phyloP scores from a whole-genome alignment of 2,888 invertebrate species.

The Hetaerina titia region DNA sequence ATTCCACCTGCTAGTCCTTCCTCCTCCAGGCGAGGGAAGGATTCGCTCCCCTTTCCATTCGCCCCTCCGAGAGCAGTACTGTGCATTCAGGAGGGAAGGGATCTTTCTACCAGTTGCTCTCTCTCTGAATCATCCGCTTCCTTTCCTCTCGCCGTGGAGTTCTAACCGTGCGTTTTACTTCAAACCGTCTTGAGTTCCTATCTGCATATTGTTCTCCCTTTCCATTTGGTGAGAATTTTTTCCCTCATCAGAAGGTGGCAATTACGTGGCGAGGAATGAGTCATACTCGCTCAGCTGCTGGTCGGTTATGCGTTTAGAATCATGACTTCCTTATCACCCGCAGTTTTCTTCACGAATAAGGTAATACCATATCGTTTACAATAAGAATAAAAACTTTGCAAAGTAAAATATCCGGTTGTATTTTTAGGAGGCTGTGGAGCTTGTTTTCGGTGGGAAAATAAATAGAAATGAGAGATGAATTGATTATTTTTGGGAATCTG shows the following conservation, averaged over 20 bases:
- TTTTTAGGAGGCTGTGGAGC: not conserved
- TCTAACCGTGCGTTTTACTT: not conserved
- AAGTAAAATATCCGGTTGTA: not conserved
- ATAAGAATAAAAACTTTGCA: not conserved
- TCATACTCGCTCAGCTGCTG: not conserved
- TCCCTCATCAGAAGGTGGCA: not conserved
- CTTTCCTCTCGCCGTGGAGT: not conserved
- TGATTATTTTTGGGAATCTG: too few species aligned
- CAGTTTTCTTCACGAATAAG: not conserved
- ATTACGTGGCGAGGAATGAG: constrained; percentile 15
- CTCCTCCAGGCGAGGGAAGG: not conserved
- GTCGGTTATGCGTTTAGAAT: not conserved
- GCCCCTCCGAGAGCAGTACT: not conserved
- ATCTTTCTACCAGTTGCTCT: not conserved
- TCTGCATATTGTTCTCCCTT: not conserved
- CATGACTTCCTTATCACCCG: not conserved
- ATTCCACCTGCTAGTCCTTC: constrained; percentile 40
- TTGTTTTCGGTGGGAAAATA: not conserved
- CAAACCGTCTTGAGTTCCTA: not conserved
- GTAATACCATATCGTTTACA: not conserved
- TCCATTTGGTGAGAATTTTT: not conserved
- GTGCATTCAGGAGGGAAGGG: not conserved
- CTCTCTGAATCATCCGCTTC: not conserved
- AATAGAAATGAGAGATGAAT: too few species aligned
- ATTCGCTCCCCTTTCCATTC: not conserved